Evolutionary conservation across 2,113 vertebrate species (phyloP).

Genomic region (Plectropomus leopardus): DNA sequence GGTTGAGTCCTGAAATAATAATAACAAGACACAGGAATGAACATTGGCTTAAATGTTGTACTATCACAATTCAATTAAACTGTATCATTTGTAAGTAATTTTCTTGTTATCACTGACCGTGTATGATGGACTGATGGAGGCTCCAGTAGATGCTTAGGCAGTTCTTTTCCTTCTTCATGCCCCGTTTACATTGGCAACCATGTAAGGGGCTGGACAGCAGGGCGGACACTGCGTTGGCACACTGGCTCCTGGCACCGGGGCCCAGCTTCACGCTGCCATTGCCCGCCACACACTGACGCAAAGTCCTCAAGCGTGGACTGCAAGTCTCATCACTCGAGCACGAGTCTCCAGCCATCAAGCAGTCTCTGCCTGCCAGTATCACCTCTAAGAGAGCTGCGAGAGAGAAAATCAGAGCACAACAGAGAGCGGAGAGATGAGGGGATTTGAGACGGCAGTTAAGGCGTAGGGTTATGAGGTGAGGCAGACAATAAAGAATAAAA

Average conservation of each 20-base stretch:
- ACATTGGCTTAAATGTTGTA: slow-evolving; percentile 13
- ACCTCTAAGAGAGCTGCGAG: slow-evolving; percentile 80
- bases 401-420: slow-evolving; percentile 36
- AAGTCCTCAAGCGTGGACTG: slow-evolving; percentile 91
- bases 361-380: slow-evolving; percentile 86
- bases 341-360: slow-evolving; percentile 90
- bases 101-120: slow-evolving; percentile 81
- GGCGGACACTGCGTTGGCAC: slow-evolving; percentile 89
- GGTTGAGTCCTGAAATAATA: slow-evolving; percentile 86
- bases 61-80: background rate
- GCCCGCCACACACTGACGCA: slow-evolving; percentile 93
- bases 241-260: slow-evolving; percentile 90
- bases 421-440: slow-evolving; percentile 15
- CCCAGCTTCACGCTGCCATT: slow-evolving; percentile 92
- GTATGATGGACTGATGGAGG: slow-evolving; percentile 92
- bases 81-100: background rate
- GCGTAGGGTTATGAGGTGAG: background rate
- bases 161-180: slow-evolving; percentile 96
- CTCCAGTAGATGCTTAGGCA: slow-evolving; percentile 97
- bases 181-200: slow-evolving; percentile 92
- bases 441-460: background rate
- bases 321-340: slow-evolving; percentile 91
- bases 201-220: slow-evolving; percentile 92
- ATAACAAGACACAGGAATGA: slow-evolving; percentile 20
- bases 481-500: background rate